Evolutionary conservation across 2,113 vertebrate species (phyloP).

Genomic region (Elephas maximus): DNA sequence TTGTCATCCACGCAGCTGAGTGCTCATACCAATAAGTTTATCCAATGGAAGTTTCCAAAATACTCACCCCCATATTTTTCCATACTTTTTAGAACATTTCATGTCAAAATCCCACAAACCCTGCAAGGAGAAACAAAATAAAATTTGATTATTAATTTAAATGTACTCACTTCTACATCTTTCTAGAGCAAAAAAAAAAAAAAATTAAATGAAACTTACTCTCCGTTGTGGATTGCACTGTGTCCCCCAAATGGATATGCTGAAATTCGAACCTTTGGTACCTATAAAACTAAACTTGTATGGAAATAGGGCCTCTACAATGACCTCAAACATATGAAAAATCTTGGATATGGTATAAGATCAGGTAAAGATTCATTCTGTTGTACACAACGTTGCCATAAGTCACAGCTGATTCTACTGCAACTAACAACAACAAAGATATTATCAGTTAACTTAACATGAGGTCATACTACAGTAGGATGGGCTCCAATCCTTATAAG

Average conservation of each 20-base stretch:
- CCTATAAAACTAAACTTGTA: background rate
- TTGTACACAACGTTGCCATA: background rate
- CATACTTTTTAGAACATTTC: constrained; percentile 69
- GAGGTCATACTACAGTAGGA: no score
- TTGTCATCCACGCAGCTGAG: rapidly evolving
- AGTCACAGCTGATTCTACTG: no score
- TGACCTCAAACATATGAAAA: background rate
- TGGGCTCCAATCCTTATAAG: no score
- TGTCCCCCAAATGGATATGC: background rate
- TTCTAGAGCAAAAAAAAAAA: background rate
- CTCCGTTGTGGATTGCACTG: background rate
- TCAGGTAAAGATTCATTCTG: background rate
- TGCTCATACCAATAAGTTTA: background rate
- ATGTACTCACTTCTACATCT: background rate
- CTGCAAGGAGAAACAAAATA: constrained; percentile 43
- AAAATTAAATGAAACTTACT: background rate
- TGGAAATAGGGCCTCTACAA: background rate
- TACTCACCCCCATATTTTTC: constrained; percentile 74
- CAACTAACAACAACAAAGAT: no score
- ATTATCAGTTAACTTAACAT: no score
- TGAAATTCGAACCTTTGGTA: background rate
- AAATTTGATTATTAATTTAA: background rate
- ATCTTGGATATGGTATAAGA: background rate
- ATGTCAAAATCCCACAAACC: constrained; percentile 37
- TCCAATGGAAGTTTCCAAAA: background rate